Conservation (phyloP, 2,888 invertebrate species). For the Syritta pipiens region DNA sequence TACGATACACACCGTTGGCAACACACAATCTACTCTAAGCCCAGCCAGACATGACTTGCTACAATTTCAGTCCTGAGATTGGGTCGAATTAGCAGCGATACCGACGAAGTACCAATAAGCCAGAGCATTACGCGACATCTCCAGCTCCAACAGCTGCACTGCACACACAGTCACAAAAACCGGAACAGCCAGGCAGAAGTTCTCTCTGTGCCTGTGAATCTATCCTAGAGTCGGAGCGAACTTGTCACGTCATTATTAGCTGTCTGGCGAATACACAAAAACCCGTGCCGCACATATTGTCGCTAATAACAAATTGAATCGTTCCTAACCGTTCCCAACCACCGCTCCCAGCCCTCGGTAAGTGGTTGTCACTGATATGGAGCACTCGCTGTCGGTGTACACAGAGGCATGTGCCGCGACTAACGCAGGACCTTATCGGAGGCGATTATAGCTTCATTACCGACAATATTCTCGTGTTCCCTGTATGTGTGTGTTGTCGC, state of each 20-base stretch:
- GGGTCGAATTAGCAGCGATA: conserved; percentile 55
- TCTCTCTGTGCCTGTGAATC: conserved; percentile 23
- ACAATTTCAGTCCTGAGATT: conserved; percentile 58
- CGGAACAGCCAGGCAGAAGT: conserved; percentile 22
- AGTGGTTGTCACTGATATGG: conserved; percentile 68
- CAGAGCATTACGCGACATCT: conserved; percentile 64
- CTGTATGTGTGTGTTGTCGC: no score
- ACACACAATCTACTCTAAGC: conserved; percentile 55
- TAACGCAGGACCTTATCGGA: conserved; percentile 62
- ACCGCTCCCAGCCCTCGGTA: conserved; percentile 62
- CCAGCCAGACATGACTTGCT: conserved; percentile 66
- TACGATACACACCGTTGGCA: conserved; percentile 46
- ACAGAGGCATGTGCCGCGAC: conserved; percentile 62
- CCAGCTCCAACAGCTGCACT: conserved; percentile 53
- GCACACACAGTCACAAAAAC: conserved; percentile 32
- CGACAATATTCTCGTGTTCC: conserved; percentile 57
- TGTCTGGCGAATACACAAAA: conserved; percentile 59
- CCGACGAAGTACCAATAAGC: conserved; percentile 61
- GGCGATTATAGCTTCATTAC: conserved; percentile 65
- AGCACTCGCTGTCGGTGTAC: conserved; percentile 49
- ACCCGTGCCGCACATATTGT: conserved; percentile 53
- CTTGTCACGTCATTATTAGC: conserved; percentile 67
- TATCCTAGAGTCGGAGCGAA: conserved; percentile 32
- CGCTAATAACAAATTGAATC: conserved; percentile 68
- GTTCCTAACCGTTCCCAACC: no score